Evolutionary conservation across 2,113 vertebrate species (phyloP).

Genomic region (Tachycineta bicolor): DNA sequence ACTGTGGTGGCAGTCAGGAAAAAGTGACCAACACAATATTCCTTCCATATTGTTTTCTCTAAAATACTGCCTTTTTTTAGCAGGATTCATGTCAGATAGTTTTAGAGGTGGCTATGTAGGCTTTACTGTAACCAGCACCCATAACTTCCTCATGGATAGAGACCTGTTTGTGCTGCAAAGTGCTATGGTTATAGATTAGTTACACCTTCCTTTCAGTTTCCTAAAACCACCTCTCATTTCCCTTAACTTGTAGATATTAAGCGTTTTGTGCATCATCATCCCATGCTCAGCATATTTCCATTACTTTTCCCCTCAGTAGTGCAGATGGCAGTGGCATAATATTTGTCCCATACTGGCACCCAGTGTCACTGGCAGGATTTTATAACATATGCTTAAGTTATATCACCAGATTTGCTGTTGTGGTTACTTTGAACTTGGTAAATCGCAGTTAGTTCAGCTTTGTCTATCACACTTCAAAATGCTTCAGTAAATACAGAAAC

Average conservation of each 20-base stretch:
- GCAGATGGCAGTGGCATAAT: not conserved
- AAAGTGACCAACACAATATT: not conserved
- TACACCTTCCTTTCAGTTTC: not conserved
- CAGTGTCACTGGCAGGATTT: not conserved
- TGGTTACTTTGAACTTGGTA: not conserved
- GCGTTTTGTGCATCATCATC: not conserved
- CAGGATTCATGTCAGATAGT: not conserved
- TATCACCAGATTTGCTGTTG: not conserved
- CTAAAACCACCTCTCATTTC: not conserved
- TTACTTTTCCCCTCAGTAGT: not conserved
- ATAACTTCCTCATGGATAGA: not conserved
- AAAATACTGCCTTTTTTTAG: fast-evolving
- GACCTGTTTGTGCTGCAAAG: not conserved
- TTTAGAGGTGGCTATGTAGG: not conserved
- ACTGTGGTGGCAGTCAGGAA: not conserved
- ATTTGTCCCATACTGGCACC: not conserved
- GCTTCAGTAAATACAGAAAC: not conserved
- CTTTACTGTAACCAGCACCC: not conserved
- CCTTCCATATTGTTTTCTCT: not conserved
- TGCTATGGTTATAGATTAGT: not conserved
- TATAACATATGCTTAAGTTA: not conserved
- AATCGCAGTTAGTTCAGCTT: not conserved
- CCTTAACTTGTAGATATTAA: not conserved
- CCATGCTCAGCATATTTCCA: not conserved
- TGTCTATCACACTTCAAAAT: not conserved